Percentiles rank a stretch among this genome's conserved stretches.
Evolutionary conservation across 2,888 invertebrate species (phyloP).

Genomic region (Pristionchus fissidentatus): DNA sequence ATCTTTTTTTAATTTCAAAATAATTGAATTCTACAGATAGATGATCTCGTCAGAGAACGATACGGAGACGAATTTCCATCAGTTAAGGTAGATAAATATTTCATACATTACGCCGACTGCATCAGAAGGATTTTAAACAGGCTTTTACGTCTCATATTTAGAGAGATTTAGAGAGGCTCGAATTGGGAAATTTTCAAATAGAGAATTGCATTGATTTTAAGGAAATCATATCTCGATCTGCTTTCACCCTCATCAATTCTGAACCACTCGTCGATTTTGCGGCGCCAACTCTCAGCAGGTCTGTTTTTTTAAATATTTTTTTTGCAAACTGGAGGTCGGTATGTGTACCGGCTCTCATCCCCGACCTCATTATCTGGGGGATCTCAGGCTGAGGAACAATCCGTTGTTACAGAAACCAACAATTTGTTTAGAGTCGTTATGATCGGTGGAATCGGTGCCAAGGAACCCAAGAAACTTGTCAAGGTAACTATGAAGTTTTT

Average conservation of each 20-base stretch:
- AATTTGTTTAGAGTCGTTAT: not conserved
- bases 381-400: too few species aligned
- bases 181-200: too few species aligned
- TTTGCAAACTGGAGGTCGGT: too few species aligned
- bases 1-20: too few species aligned
- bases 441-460: slow-evolving; percentile 7
- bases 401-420: too few species aligned
- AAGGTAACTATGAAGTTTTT: too few species aligned
- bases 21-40: not conserved
- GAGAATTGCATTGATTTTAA: not conserved
- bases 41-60: not conserved
- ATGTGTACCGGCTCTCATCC: too few species aligned
- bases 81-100: not conserved
- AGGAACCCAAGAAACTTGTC: slow-evolving; percentile 4
- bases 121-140: too few species aligned
- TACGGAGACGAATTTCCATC: not conserved
- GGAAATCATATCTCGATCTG: slow-evolving; percentile 1
- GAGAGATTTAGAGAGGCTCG: too few species aligned
- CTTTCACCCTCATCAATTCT: not conserved
- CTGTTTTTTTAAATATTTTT: not conserved
- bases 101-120: too few species aligned
- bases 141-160: too few species aligned
- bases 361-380: too few species aligned
- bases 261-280: slow-evolving; percentile 36
- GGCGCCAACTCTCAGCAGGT: not conserved